Conservation (phyloP, 2,797 vertebrate species). For the Parotocinclus haroldoi region DNA sequence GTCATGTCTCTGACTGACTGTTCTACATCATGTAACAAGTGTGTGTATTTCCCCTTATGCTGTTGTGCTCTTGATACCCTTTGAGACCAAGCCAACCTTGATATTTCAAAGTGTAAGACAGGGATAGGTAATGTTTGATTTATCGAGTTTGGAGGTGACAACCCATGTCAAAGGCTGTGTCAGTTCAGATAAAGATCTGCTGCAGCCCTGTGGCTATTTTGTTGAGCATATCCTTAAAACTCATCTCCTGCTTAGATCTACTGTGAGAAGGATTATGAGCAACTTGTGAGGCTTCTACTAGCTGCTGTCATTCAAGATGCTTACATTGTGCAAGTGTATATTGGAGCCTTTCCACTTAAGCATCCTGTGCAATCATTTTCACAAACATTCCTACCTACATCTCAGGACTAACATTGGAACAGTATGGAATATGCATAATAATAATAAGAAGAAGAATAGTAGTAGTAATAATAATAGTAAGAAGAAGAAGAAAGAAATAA, state of each 20-base stretch:
- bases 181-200: constrained; percentile 43
- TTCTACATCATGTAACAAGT: constrained; percentile 13
- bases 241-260: background rate
- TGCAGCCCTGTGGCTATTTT: constrained; percentile 21
- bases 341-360: background rate
- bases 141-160: constrained; percentile 46
- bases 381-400: too few relatives aligned
- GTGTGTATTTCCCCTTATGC: constrained; percentile 4
- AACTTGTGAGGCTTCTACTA: background rate
- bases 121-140: constrained; percentile 39
- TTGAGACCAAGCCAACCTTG: constrained; percentile 28
- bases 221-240: constrained; percentile 23
- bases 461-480: too few relatives aligned
- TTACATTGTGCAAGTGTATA: constrained; percentile 1
- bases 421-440: too few relatives aligned
- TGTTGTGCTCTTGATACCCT: constrained; percentile 21
- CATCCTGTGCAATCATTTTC: too few relatives aligned
- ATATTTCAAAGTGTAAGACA: constrained; percentile 41
- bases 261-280: too few relatives aligned
- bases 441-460: too few relatives aligned
- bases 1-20: background rate
- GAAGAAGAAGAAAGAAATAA: too few relatives aligned
- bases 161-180: constrained; percentile 44
- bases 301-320: background rate
- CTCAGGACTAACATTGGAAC: too few relatives aligned